Base-by-base conservation (phyloP, 2,113 vertebrate genomes). In the Solea solea region DNA sequence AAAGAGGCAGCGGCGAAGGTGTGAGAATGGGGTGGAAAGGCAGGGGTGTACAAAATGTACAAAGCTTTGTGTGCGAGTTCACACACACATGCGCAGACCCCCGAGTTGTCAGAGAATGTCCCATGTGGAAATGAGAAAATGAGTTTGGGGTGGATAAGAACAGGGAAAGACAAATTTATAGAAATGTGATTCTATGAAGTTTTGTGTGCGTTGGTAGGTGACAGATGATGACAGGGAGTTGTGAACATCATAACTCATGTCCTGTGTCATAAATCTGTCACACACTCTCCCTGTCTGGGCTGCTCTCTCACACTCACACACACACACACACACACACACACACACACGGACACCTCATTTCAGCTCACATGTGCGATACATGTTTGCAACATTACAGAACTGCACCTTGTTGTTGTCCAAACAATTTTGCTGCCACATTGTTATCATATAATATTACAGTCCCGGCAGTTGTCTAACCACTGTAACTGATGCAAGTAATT, bases 201-300 rank as follows among this genome's bases (percentile, higher is more conserved):
- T 85, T 34, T 34, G 3, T 62, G 60, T 64, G 62, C 86, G 86
- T 74, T 74, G 82, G 68, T 72, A 81, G 79, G 78, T 81, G 73
- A 89, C 82, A 76, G 68, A 73, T 80, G 82, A 86, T 78, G 83
- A 82, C 88, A 80, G 53, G 49, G 74, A 70, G 11, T 53, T 49
- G 48, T 79, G 65, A 74, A 85, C 41, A 63, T 88, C 85, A 72
- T 82, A 88, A 88, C 60, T 84, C 67, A 55, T 64, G 42, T 45
- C 68, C 41, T 69, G 69, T 8, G 15, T 87, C 64, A 54, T 89
- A 89, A 90, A 92, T 78, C 83, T 89, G 74, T 78, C 45, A 13
- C 39, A 66, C 71, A 50, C 40, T 45, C 63, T 59, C 51, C 34
- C 27, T 3, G 46, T 50, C 48, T 27, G 40, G 69, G 1, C 57